A percentile compares a stretch with the other conserved stretches of the same genome.
Conservation (phyloP, 2,797 vertebrate species). For the Tinamus major region DNA sequence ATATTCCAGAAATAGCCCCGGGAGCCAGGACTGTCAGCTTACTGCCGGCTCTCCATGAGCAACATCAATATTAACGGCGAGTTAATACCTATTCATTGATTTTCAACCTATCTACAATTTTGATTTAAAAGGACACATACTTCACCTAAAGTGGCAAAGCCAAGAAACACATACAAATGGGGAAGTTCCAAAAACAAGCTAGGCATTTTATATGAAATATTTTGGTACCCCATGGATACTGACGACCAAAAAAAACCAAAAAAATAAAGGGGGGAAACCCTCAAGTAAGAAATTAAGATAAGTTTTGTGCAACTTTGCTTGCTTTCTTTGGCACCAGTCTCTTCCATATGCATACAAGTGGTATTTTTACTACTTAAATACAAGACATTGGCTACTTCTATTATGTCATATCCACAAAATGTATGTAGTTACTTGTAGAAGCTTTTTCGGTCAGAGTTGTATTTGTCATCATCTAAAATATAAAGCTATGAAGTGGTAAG, state of each 20-base stretch:
- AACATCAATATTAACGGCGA: neutral
- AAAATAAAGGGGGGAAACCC: neutral
- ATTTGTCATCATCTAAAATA: constrained; percentile 10
- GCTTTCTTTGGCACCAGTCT: neutral
- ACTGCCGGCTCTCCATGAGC: neutral
- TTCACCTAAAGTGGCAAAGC: neutral
- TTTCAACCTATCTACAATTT: neutral
- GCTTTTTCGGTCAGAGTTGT: neutral
- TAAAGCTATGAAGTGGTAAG: neutral
- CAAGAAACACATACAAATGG: neutral
- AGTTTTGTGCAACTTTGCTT: neutral
- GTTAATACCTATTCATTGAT: neutral
- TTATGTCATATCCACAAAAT: neutral
- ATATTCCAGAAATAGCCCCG: neutral
- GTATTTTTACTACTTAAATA: neutral
- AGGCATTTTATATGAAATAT: constrained; percentile 12
- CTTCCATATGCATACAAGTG: neutral
- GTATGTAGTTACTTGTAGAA: neutral
- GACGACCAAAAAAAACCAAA: neutral
- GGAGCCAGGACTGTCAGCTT: neutral
- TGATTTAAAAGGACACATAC: neutral
- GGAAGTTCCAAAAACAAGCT: neutral
- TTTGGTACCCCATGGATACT: neutral
- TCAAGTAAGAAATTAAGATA: neutral
- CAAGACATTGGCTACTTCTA: neutral